Evolutionary conservation across 2,113 vertebrate genomes (phyloP).

Genomic region (Dasyornis broadbenti): DNA sequence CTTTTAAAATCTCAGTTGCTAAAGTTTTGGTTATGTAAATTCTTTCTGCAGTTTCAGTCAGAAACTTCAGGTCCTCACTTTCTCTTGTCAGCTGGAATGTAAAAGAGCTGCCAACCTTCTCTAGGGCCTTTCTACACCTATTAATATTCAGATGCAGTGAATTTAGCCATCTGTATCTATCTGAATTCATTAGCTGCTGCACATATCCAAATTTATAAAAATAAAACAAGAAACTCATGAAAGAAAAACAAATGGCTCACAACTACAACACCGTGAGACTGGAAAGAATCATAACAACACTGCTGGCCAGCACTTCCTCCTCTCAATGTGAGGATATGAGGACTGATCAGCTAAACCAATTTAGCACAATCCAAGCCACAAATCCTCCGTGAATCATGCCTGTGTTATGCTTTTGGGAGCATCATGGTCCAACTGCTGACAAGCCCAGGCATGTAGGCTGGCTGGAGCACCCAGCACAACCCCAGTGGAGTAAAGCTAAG

Average conservation of each 20-base stretch:
- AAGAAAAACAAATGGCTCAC: not conserved
- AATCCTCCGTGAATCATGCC: constrained; percentile 23
- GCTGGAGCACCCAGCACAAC: not conserved
- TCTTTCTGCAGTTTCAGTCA: not conserved
- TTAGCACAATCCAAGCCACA: constrained; percentile 20
- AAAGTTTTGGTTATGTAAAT: constrained; percentile 1
- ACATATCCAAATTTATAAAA: not conserved
- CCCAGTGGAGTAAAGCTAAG: not conserved
- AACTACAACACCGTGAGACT: not conserved
- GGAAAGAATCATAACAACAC: not conserved
- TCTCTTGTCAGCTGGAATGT: not conserved
- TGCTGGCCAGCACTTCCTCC: not conserved
- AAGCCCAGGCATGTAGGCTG: constrained; percentile 34
- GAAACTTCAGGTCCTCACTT: not conserved
- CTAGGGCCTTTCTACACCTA: not conserved
- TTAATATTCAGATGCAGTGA: constrained; percentile 1
- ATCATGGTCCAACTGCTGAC: not conserved
- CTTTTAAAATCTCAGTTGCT: constrained; percentile 2
- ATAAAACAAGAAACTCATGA: not conserved
- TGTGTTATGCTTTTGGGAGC: not conserved
- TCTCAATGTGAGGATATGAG: not conserved
- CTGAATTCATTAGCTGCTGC: not conserved
- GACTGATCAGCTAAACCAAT: not conserved
- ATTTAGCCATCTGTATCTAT: not conserved
- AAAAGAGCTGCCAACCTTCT: not conserved